Evolutionary conservation across 2,113 vertebrate species (phyloP).

Genomic region (Oncorhynchus gorbuscha): DNA sequence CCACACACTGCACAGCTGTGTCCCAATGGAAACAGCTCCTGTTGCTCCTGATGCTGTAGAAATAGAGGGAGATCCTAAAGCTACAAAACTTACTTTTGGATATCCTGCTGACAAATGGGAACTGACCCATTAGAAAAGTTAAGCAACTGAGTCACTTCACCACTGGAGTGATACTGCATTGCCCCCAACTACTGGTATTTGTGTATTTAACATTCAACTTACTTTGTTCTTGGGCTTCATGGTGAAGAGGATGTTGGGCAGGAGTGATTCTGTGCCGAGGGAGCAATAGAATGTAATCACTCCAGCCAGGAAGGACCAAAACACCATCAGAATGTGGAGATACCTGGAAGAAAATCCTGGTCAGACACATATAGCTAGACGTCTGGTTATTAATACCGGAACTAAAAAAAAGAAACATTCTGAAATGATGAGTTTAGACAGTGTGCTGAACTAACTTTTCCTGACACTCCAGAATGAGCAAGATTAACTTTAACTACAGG

Average conservation of each 20-base stretch:
- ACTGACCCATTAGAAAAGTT: too few relatives aligned
- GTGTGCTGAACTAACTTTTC: neutral
- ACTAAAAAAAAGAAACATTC: too few relatives aligned
- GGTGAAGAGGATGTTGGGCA: slow-evolving; percentile 86
- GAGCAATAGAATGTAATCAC: slow-evolving; percentile 88
- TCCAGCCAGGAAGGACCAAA: slow-evolving; percentile 96
- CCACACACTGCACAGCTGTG: slow-evolving; percentile 93
- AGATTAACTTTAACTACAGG: neutral
- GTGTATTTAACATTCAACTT: slow-evolving; percentile 31
- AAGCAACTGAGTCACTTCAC: neutral
- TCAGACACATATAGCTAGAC: neutral
- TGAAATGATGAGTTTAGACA: too few relatives aligned
- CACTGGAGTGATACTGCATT: neutral
- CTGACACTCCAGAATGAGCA: neutral
- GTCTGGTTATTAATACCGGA: neutral
- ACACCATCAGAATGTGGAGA: slow-evolving; percentile 89
- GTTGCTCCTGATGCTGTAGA: slow-evolving; percentile 74
- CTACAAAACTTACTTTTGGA: neutral
- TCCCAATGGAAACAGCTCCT: slow-evolving; percentile 86
- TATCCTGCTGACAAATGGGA: neutral
- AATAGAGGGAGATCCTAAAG: slow-evolving; percentile 13
- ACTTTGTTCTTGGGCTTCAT: slow-evolving; percentile 82
- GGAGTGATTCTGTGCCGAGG: slow-evolving; percentile 83
- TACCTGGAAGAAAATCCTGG: slow-evolving; percentile 73
- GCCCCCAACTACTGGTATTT: neutral